Percentiles rank a stretch among this genome's conserved stretches.
These are phyloP conservation scores for Psittacara wagleri DNA, from an alignment of 2,113 vertebrate genomes.

Conservation along the genomic window DNA sequence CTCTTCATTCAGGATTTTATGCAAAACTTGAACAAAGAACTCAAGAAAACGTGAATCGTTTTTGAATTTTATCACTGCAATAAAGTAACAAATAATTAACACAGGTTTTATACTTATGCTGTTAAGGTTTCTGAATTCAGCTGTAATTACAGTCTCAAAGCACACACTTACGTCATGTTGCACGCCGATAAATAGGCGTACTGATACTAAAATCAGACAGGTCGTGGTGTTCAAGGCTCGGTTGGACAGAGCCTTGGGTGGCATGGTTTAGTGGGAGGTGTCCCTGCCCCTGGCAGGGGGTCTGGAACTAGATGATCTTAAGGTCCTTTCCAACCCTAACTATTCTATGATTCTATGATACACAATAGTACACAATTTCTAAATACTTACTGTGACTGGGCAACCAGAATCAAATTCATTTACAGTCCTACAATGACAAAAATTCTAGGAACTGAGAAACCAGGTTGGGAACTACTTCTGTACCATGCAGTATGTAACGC, in stretches of 20 bases:
- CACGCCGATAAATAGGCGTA: neutral
- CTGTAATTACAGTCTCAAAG: neutral
- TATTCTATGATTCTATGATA: neutral
- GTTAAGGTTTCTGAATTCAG: neutral
- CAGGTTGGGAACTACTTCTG: neutral
- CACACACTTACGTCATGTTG: neutral
- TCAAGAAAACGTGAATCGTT: conserved; percentile 82
- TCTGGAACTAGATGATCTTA: no score
- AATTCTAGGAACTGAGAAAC: neutral
- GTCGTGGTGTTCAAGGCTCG: no score
- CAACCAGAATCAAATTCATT: neutral
- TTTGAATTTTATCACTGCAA: conserved; percentile 87
- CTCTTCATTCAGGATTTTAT: conserved; percentile 84
- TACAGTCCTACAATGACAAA: neutral
- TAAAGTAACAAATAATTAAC: neutral
- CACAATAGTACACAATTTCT: neutral
- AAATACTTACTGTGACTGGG: neutral
- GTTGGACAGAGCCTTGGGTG: no score
- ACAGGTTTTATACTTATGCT: neutral
- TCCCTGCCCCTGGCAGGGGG: no score
- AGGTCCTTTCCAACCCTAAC: no score
- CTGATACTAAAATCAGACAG: neutral
- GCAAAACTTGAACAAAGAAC: conserved; percentile 82
- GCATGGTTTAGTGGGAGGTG: no score
- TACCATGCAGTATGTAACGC: neutral